Base-by-base conservation (phyloP, 1,140 invertebrate genomes). In the Cherax quadricarinatus region DNA sequence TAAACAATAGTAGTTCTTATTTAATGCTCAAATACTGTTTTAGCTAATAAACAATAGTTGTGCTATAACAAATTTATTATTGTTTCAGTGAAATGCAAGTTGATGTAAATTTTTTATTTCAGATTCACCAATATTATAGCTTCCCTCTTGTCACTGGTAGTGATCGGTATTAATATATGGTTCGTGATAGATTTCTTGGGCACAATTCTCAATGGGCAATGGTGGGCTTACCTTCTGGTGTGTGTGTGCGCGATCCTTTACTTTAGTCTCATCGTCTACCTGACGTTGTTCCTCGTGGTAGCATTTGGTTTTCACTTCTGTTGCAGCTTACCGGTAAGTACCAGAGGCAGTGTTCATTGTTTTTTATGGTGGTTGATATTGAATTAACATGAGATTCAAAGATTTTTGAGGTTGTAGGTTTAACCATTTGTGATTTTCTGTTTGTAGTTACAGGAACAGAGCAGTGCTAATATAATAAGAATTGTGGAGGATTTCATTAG, bases 101-200 rank as follows among this genome's bases (percentile, higher is more conserved):
- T 57, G 14, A 57, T 57, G 9, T 10, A 57, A 14, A 57, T 9
- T 10, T 3, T 21, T 18, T 66, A 14, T 95, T 96, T 93, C 94
- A 97, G 97, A 92, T 95, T 95, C 41, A 97, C 96, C 92, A 97
- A 97, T 95, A 95, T 97, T n/a, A 95, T 97, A 24, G 95, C 97
- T 0, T 96, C 96, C 66, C 57, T 96, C 1, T 94, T 98, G 24
- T 97, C 97, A 10, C 94, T 96, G 14, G 94, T 97, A 41, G 97
- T 98, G 1, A 98, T 98, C 94, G 94, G 94, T 16, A 98, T 98
- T 93, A 98, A 98, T 94, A 96, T 98, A 81, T 98, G 97, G 94
- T 98, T 98, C 95, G 97, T 98, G 4, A 95, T 96, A 30, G 95
- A 96, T 48, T 97, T 96, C 93, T 96, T 97, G 0, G 94, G 96